Percentiles rank a stretch among this genome's conserved stretches.
phyloP scores from a whole-genome alignment of 2,797 vertebrate species.

The Cyprinella venusta region DNA sequence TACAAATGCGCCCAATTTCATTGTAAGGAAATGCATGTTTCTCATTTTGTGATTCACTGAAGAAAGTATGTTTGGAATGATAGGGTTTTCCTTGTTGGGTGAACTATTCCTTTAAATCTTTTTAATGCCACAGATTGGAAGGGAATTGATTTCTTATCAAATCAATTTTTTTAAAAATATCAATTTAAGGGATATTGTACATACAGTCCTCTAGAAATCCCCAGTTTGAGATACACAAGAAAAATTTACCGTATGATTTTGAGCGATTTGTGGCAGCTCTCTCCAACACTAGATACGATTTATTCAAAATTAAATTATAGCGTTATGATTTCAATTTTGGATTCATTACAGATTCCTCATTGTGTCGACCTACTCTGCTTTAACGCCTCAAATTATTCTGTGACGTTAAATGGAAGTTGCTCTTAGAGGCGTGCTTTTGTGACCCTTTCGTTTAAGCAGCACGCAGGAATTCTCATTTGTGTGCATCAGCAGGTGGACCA shows the following conservation, averaged over 20 bases:
- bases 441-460: constrained; percentile 4
- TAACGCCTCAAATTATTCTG: constrained; percentile 15
- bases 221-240: background rate
- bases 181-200: background rate
- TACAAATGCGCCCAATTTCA: background rate
- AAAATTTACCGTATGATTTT: background rate
- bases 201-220: background rate
- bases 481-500: constrained; percentile 21
- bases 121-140: constrained; percentile 1
- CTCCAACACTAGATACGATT: background rate
- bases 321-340: constrained; percentile 24
- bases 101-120: background rate
- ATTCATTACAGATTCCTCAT: constrained; percentile 20
- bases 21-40: background rate
- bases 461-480: constrained; percentile 21
- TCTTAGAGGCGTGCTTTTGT: constrained; percentile 13
- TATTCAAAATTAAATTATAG: constrained; percentile 12
- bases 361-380: background rate
- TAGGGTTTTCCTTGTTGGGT: background rate
- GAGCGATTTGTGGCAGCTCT: background rate
- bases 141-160: background rate
- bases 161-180: no score
- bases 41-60: background rate
- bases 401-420: constrained; percentile 33
- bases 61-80: background rate